These are phyloP conservation scores for Chloroclystis v-ata DNA, from an alignment of 2,888 invertebrate genomes.

Conservation along the genomic window DNA sequence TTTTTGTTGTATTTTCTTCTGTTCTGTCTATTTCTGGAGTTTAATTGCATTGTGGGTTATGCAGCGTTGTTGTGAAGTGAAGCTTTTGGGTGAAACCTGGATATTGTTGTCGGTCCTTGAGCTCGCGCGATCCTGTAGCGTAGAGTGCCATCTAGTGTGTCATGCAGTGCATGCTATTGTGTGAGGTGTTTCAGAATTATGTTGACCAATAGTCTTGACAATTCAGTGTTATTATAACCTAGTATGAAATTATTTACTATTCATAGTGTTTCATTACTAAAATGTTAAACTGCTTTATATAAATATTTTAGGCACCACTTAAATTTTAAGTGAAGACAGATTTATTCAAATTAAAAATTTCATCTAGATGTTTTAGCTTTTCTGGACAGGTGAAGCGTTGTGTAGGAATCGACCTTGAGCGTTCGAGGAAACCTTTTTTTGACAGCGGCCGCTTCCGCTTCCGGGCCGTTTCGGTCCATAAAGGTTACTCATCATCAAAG, in stretches of 20 bases:
- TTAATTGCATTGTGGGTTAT: constrained; percentile 75
- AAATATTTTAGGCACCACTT: no score
- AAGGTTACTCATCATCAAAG: background rate
- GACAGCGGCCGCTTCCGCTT: constrained; percentile 3
- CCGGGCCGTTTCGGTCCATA: background rate
- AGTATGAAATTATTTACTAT: no score
- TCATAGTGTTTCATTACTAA: no score
- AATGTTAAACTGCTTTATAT: no score
- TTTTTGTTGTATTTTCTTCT: constrained; percentile 38
- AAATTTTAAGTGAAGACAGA: no score
- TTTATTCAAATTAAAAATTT: no score
- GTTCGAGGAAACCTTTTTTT: constrained; percentile 2
- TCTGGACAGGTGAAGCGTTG: background rate
- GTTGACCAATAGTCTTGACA: background rate
- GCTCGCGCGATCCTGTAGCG: constrained; percentile 53
- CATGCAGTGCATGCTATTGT: constrained; percentile 56
- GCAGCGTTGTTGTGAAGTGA: constrained; percentile 63
- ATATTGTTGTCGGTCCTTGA: constrained; percentile 48
- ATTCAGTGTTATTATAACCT: no score
- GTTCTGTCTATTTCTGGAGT: constrained; percentile 65
- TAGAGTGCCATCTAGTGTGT: constrained; percentile 44
- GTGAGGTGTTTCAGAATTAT: background rate
- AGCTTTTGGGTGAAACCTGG: constrained; percentile 49
- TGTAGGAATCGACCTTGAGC: background rate
- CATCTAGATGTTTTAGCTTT: no score